Conservation (phyloP, 2,113 vertebrate genomes). For the Ginglymostoma cirratum region DNA sequence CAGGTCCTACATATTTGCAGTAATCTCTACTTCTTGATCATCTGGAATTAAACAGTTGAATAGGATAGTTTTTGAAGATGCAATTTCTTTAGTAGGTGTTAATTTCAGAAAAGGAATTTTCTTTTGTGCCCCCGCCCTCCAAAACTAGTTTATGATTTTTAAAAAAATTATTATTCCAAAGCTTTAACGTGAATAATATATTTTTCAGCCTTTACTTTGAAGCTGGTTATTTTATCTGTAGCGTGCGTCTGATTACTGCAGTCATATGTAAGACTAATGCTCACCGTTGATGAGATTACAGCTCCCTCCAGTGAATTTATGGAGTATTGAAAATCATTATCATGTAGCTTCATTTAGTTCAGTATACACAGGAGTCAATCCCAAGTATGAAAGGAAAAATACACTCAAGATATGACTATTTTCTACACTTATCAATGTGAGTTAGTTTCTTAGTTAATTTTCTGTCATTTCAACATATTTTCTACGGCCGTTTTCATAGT, state of each 20-base stretch:
- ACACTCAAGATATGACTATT: not conserved
- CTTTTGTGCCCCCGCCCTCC: not conserved
- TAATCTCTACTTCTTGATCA: not conserved
- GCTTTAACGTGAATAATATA: not conserved
- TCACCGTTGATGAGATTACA: not conserved
- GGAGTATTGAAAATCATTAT: not conserved
- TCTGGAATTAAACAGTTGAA: not conserved
- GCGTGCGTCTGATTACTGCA: not conserved
- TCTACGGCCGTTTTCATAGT: not conserved
- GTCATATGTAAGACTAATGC: not conserved
- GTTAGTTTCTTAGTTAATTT: not conserved
- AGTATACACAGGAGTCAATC: not conserved
- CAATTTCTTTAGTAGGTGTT: not conserved
- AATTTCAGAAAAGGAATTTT: not conserved
- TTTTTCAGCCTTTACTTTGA: not conserved
- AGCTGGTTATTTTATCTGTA: not conserved
- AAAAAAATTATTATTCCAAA: not conserved
- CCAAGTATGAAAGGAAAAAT: not conserved
- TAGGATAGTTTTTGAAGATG: not conserved
- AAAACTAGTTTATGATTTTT: not conserved
- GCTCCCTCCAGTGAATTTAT: constrained; percentile 17
- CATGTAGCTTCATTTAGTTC: not conserved
- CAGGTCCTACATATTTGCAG: not conserved
- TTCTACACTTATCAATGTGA: not conserved
- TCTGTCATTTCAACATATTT: not conserved